These are phyloP conservation scores for Cryptoprocta ferox DNA, from an alignment of 2,797 vertebrate genomes.

Conservation along the genomic window DNA sequence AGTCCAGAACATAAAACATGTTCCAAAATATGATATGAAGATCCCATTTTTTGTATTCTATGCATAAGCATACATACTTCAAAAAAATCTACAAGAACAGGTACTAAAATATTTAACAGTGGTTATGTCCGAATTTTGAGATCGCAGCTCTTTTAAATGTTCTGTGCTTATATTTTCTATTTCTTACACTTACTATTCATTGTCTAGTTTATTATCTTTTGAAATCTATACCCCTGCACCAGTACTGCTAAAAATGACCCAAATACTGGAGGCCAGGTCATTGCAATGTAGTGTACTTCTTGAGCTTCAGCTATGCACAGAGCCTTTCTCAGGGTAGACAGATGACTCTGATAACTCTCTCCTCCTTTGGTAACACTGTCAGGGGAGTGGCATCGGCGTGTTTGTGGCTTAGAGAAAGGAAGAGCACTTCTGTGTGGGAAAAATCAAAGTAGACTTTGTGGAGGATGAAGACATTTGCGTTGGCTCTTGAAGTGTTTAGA, in stretches of 20 bases:
- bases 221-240: background rate
- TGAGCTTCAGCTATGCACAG: background rate
- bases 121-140: background rate
- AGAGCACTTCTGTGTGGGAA: background rate
- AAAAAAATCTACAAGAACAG: background rate
- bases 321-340: background rate
- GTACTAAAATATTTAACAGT: background rate
- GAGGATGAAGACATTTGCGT: background rate
- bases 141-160: background rate
- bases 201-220: background rate
- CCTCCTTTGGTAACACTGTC: background rate
- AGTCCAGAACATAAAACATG: background rate
- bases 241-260: background rate
- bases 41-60: background rate
- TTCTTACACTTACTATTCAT: slow-evolving; percentile 2
- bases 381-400: background rate
- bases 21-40: background rate
- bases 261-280: background rate
- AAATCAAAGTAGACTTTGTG: background rate
- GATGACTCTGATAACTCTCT: background rate
- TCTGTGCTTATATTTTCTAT: background rate
- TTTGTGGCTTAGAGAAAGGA: background rate
- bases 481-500: background rate
- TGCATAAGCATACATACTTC: background rate
- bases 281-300: background rate